Conservation (phyloP, 1,140 invertebrate species). For the Brachionus plicatilis region DNA sequence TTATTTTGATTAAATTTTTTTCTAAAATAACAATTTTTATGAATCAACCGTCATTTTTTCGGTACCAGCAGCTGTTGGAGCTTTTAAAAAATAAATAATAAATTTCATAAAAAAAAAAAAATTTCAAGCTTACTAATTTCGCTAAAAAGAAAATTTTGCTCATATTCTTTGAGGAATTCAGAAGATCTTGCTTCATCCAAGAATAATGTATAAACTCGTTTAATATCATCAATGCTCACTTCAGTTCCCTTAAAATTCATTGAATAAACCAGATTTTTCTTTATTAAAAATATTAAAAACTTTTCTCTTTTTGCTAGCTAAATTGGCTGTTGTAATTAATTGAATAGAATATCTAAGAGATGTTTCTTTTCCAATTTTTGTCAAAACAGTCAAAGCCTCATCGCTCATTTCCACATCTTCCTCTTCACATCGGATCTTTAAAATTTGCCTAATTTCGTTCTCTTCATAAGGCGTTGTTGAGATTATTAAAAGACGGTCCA, state of each 20-base stretch:
- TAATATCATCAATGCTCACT: slow-evolving; percentile 80
- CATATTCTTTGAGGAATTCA: slow-evolving; percentile 88
- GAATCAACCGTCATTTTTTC: slow-evolving; percentile 31
- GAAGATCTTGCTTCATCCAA: slow-evolving; percentile 84
- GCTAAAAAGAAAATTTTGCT: slow-evolving; percentile 87
- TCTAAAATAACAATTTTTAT: background rate
- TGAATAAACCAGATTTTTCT: background rate
- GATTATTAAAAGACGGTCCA: slow-evolving; percentile 92
- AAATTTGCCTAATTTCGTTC: slow-evolving; percentile 81
- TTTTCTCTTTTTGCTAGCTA: slow-evolving; percentile 78
- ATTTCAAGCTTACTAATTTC: slow-evolving; percentile 7
- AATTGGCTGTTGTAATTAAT: slow-evolving; percentile 85
- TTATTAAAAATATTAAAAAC: slow-evolving; percentile 52
- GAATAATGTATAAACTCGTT: slow-evolving; percentile 87
- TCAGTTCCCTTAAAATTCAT: slow-evolving; percentile 52
- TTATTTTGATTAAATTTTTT: slow-evolving; percentile 2
- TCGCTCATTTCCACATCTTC: slow-evolving; percentile 91
- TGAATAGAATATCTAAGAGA: slow-evolving; percentile 96
- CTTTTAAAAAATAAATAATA: slow-evolving; percentile 26
- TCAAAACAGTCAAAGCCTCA: slow-evolving; percentile 83
- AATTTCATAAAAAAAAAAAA: background rate
- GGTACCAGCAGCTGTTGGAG: background rate
- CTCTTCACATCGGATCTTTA: slow-evolving; percentile 67
- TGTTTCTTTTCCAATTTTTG: slow-evolving; percentile 83
- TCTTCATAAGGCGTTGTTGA: slow-evolving; percentile 80